Conservation (phyloP, 2,888 invertebrate genomes). For the Sinelater perroti region DNA sequence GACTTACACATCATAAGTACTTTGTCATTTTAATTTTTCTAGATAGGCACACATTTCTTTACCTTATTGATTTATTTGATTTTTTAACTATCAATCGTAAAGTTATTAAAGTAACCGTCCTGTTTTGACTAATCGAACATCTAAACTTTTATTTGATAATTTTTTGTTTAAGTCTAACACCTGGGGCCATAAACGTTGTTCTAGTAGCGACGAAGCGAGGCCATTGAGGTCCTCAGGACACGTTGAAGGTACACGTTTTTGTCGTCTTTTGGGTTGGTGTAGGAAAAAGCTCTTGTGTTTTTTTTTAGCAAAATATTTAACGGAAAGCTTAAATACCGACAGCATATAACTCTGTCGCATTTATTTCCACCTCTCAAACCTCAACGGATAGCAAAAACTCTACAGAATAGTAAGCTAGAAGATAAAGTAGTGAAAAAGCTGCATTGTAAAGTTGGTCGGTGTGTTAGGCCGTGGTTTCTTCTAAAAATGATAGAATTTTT, state of each 20-base stretch:
- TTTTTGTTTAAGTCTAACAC: slow-evolving; percentile 56
- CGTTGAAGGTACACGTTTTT: slow-evolving; percentile 64
- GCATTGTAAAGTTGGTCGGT: too few species aligned
- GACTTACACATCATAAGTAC: too few species aligned
- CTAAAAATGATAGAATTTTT: too few species aligned
- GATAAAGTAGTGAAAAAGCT: slow-evolving; percentile 40
- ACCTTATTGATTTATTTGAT: too few species aligned
- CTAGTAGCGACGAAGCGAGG: slow-evolving; percentile 61
- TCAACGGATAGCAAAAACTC: slow-evolving; percentile 59
- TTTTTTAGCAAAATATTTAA: slow-evolving; percentile 49
- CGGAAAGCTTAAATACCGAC: slow-evolving; percentile 33
- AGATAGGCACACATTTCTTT: too few species aligned
- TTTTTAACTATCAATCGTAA: too few species aligned
- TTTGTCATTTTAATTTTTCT: too few species aligned
- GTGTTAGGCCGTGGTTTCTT: too few species aligned
- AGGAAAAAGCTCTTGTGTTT: slow-evolving; percentile 53
- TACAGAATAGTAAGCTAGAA: slow-evolving; percentile 50
- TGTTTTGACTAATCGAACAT: slow-evolving; percentile 76
- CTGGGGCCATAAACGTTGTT: slow-evolving; percentile 60
- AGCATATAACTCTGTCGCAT: too few species aligned
- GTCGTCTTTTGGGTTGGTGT: slow-evolving; percentile 58
- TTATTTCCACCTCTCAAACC: slow-evolving; percentile 57
- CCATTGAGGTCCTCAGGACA: slow-evolving; percentile 57
- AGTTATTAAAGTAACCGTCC: too few species aligned
- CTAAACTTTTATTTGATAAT: slow-evolving; percentile 58